Evolutionary conservation across 1,140 invertebrate species (phyloP), one percentile per base, ranked within the genome.

Genomic region (Drosophila repleta): DNA sequence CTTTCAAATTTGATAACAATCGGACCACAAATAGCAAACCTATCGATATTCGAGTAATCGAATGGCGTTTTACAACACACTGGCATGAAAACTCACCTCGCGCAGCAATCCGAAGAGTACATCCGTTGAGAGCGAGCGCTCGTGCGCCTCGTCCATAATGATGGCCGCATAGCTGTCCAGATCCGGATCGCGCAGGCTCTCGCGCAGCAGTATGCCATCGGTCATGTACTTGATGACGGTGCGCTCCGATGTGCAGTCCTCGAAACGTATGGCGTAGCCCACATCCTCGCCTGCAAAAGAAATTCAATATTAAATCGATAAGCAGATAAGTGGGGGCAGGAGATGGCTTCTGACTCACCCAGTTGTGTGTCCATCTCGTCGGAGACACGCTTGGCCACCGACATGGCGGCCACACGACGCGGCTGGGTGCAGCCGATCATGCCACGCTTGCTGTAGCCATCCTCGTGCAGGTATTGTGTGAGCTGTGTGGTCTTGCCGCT

Each of bases 181-280:
- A 92, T 99, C 98, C 0, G 97, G 95, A 90, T 99, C 98, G 1
- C 98, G 93, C 17, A 99, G 93, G 63, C 98, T 99, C 92, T 99
- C 99, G 64, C 98, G 93, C 4, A 99, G 92, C 49, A 99, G 92
- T 81, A 99, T 99, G 93, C 99, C 99, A 92, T 99, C 99, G 0
- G 99, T 99, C 98, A 99, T 99, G 91, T 99, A 99, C 92, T 99
- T 99, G 41, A 99, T 99, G 6, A 99, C 95, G 0, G 98, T 99
- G 90, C 97, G 96, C 89, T 98, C 97, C 0, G 96, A 97, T 0
- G 99, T 99, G 91, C 98, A 99, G 92, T 99, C 99, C 92, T 99
- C 99, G 93, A 99, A 99, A 90, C 99, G 97, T 90, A 99, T 99
- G 8, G 99, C 98, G 93, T 99, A 99, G 15, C 99, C 99, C 26